These are phyloP conservation scores for Epinotia demarniana DNA, from an alignment of 2,888 invertebrate genomes.

Conservation along the genomic window DNA sequence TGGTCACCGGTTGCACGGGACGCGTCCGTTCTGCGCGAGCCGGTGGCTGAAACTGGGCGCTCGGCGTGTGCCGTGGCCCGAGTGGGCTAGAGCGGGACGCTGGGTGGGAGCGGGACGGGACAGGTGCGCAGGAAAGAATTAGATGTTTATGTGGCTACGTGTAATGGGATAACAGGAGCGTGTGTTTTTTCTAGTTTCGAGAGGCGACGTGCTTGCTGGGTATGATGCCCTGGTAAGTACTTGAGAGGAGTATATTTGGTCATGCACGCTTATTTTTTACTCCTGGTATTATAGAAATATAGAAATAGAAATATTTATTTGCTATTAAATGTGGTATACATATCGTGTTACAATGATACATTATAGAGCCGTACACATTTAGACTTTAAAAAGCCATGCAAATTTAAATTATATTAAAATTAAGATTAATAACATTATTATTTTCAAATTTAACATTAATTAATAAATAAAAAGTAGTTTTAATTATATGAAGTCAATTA, in stretches of 20 bases:
- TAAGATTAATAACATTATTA: no score
- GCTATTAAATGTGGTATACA: no score
- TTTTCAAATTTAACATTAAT: no score
- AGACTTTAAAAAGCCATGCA: no score
- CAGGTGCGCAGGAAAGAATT: conserved; percentile 84
- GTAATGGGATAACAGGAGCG: conserved; percentile 77
- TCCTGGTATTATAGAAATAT: no score
- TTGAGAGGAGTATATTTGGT: not conserved
- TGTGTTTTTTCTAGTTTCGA: conserved; percentile 65
- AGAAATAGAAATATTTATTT: no score
- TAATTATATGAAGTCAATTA: no score
- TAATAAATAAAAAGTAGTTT: no score
- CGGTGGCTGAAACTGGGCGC: conserved; percentile 77
- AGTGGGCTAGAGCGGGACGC: conserved; percentile 57
- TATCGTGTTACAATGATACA: no score
- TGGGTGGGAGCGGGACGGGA: conserved; percentile 65
- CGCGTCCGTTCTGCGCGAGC: conserved; percentile 65
- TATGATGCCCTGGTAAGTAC: conserved; percentile 32
- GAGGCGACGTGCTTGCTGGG: conserved; percentile 51
- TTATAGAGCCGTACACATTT: no score
- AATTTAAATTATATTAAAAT: no score
- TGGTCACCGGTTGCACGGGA: conserved; percentile 41
- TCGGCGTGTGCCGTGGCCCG: conserved; percentile 55
- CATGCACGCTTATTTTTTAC: not conserved
- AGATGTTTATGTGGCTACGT: conserved; percentile 81